Conservation (phyloP, 2,888 invertebrate species). For the Thalpophila matura region DNA sequence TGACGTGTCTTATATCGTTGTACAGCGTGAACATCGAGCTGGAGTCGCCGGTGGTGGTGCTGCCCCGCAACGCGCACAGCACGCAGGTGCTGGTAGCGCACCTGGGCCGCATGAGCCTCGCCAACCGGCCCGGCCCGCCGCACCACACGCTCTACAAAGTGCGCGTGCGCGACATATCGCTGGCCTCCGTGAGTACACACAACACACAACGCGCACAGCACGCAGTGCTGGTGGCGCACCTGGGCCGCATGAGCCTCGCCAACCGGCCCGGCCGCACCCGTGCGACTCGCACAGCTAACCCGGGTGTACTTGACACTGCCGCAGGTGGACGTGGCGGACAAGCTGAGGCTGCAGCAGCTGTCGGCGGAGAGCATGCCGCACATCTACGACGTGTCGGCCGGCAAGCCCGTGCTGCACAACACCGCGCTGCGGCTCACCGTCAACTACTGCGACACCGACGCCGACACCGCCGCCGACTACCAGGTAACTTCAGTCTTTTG, state of each 20-base stretch:
- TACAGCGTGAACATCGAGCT: constrained; percentile 94
- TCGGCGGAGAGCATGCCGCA: constrained; percentile 90
- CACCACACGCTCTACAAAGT: constrained; percentile 90
- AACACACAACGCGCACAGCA: constrained; percentile 89
- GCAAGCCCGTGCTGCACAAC: constrained; percentile 97
- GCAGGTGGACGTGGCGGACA: constrained; percentile 84
- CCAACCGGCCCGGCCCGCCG: constrained; percentile 84
- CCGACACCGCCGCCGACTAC: constrained; percentile 56
- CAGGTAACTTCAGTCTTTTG: constrained; percentile 41
- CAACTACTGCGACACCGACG: constrained; percentile 80
- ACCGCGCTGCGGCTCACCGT: constrained; percentile 95
- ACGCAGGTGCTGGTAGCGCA: constrained; percentile 97
- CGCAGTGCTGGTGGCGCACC: constrained; percentile 96
- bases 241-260: constrained; percentile 95
- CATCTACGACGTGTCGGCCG: constrained; percentile 94
- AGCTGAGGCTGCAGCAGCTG: constrained; percentile 72
- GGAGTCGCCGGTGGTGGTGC: constrained; percentile 97
- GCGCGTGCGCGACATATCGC: constrained; percentile 96
- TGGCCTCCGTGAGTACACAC: constrained; percentile 92
- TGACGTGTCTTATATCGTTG: rapidly evolving
- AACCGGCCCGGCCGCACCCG: constrained; percentile 78
- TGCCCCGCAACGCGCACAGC: constrained; percentile 95
- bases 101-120: constrained; percentile 95
- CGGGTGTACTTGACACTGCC: too few relatives aligned
- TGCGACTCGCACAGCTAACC: too few relatives aligned